These are phyloP conservation scores for Nannobrachium achirus DNA, from an alignment of 2,113 vertebrate genomes.

Conservation along the genomic window DNA sequence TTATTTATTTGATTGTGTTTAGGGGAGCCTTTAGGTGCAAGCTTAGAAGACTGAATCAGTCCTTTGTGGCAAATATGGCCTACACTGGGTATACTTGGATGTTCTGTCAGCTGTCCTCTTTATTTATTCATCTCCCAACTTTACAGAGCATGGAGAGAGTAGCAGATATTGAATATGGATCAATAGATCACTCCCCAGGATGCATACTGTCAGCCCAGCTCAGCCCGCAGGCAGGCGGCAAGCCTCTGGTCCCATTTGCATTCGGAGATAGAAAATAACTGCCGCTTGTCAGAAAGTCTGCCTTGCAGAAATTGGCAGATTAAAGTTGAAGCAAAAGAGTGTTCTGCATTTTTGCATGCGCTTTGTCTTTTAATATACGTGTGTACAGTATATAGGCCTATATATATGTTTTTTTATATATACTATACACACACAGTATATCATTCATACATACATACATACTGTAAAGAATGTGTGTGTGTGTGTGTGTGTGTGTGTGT, in stretches of 20 bases:
- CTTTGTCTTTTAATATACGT: too few species aligned
- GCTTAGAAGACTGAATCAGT: background rate
- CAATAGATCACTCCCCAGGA: slow-evolving; percentile 80
- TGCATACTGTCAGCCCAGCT: slow-evolving; percentile 76
- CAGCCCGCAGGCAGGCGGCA: slow-evolving; percentile 70
- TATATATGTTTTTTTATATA: background rate
- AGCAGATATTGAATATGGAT: slow-evolving; percentile 80
- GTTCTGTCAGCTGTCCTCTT: slow-evolving; percentile 69
- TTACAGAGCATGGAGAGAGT: slow-evolving; percentile 67
- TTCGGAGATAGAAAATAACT: slow-evolving; percentile 74
- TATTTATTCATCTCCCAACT: slow-evolving; percentile 75
- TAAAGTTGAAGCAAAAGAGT: slow-evolving; percentile 16
- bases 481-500: background rate
- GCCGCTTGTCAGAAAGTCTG: slow-evolving; percentile 50
- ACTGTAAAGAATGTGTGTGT: slow-evolving; percentile 2
- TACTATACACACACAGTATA: background rate
- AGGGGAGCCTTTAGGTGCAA: slow-evolving; percentile 25
- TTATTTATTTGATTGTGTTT: background rate
- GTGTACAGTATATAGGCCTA: too few species aligned
- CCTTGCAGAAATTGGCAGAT: slow-evolving; percentile 46
- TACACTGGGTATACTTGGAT: slow-evolving; percentile 52
- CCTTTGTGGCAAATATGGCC: background rate
- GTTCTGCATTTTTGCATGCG: too few species aligned
- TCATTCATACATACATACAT: background rate
- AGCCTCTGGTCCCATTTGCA: slow-evolving; percentile 75